phyloP scores from a whole-genome alignment of 2,113 vertebrate genomes.

The Origma solitaria region DNA sequence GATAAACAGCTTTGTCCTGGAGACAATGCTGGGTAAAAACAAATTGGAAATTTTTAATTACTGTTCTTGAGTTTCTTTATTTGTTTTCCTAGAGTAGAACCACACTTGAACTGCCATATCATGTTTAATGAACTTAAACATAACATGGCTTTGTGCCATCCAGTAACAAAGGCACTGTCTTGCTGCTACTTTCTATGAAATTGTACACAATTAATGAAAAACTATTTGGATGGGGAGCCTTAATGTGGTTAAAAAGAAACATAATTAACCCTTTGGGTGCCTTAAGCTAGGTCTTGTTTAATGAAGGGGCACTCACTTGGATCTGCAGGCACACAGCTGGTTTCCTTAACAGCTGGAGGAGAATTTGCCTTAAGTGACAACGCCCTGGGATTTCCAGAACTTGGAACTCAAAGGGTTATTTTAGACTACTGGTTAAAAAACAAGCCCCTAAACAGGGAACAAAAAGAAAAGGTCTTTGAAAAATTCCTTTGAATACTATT shows the following conservation, averaged over 20 bases:
- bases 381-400: slow-evolving; percentile 17
- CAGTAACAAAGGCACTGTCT: background rate
- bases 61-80: background rate
- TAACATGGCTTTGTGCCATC: slow-evolving; percentile 8
- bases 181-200: slow-evolving; percentile 21
- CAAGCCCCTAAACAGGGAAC: background rate
- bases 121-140: background rate
- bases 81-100: background rate
- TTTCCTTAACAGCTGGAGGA: background rate
- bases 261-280: slow-evolving; percentile 56
- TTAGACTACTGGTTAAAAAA: background rate
- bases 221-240: slow-evolving; percentile 35
- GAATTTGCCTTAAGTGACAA: slow-evolving; percentile 54
- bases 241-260: slow-evolving; percentile 26
- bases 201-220: background rate
- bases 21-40: background rate
- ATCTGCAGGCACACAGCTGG: background rate
- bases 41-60: background rate
- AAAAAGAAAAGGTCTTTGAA: background rate
- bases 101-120: background rate
- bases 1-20: background rate
- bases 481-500: background rate
- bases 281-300: slow-evolving; percentile 43
- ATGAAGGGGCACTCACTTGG: background rate
- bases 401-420: slow-evolving; percentile 42